Evolutionary conservation across 37 sponge, comb jelly and placozoan species (phyloP).

Genomic region (Aphrocallistes beatrix): DNA sequence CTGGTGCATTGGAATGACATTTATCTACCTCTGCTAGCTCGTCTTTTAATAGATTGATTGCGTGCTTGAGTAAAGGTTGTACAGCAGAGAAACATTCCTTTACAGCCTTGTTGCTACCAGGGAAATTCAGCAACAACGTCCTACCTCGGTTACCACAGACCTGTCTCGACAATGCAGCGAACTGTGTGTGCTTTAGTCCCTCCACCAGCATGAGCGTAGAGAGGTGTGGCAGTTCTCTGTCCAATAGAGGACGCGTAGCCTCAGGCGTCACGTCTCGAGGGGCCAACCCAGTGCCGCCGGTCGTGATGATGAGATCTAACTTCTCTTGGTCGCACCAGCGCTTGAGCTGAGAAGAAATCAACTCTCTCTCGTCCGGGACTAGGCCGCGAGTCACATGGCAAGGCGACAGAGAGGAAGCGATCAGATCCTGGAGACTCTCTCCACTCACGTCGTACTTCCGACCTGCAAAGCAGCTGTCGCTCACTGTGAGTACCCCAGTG

Average conservation of each 20-base stretch:
- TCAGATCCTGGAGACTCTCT: background rate
- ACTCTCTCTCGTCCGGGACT: background rate
- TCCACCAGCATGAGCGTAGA: conserved; percentile 55
- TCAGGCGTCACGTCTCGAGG: conserved; percentile 94
- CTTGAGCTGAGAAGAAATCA: background rate
- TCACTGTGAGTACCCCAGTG: background rate
- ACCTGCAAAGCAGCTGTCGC: conserved; percentile 1
- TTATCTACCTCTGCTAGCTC: background rate
- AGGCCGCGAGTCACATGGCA: background rate
- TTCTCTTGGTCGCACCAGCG: conserved; percentile 45
- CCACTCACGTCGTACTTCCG: background rate
- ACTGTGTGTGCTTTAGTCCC: conserved; percentile 70
- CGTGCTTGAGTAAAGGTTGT: background rate
- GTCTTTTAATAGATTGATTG: background rate
- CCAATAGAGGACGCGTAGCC: conserved; percentile 65
- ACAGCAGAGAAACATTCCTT: conserved; percentile 35
- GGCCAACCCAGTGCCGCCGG: conserved; percentile 94
- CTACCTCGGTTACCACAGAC: conserved; percentile 55
- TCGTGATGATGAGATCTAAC: conserved; percentile 66
- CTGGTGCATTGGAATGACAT: background rate
- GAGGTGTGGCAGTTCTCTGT: conserved; percentile 77
- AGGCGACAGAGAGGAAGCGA: background rate
- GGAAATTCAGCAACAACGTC: conserved; percentile 76
- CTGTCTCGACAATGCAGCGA: conserved; percentile 90
- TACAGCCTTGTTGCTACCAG: conserved; percentile 84